Base-by-base conservation (phyloP, 2,113 vertebrate species). In the Seriola dumerili region DNA sequence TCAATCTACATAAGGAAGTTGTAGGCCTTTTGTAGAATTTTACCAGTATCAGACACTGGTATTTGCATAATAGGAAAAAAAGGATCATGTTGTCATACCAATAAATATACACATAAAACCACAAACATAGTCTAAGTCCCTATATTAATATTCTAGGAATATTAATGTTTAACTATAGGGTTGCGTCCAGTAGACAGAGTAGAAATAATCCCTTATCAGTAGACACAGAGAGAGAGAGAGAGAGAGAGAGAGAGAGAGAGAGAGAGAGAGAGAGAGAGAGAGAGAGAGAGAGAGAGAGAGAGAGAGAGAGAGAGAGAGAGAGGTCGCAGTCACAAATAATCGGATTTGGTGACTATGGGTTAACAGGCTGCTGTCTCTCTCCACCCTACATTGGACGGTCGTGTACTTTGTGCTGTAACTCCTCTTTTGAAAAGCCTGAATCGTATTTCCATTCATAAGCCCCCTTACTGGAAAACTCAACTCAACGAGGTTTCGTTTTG, bases 291-390 rank as follows among this genome's bases (percentile, higher is more conserved):
- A 80, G 54, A 59, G 85, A 66, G 64, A 40, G 85, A 40, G 81
- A 80, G 54, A 59, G 85, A 66, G 64, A 40, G 85, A 40, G 81
- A 80, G 54, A 69, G 55, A 73, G 89, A 77, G 80, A 78, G 76
- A 88, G 72, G 71, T 89, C 85, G 85, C 74, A 80, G 84, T 92
- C 86, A 87, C 74, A 77, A 90, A 69, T 96, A 96, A 97, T 96
- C 96, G 93, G 96, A 96, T 97, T 97, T 96, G n/a, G 74, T 34
- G 87, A 82, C 86, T 74, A 11, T 86, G 93, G 58, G 92, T 94
- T 50, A 91, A 65, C 82, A 70, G 19, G 57, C 42, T 91, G 73
- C 87, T 85, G 72, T 91, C 72, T 91, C 91, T 90, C 88, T 40
- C 61, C 85, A 38, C 79, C 86, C 87, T 82, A 42, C 65, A 69